These are phyloP conservation scores for Natrix natrix DNA, from an alignment of 2,797 vertebrate genomes.

Conservation along the genomic window DNA sequence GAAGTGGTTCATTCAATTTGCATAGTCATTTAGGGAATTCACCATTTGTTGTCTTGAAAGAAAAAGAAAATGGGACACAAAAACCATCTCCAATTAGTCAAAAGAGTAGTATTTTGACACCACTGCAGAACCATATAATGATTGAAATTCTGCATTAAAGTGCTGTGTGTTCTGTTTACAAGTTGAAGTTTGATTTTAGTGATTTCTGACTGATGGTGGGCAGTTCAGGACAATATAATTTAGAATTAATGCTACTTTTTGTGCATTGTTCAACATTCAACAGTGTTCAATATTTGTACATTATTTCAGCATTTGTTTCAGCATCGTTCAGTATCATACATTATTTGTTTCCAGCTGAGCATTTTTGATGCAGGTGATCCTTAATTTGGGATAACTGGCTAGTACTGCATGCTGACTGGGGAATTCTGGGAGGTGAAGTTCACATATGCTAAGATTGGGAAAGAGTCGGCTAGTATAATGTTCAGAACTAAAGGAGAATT, in stretches of 20 bases:
- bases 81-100: slow-evolving; percentile 26
- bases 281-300: neutral
- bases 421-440: too few relatives aligned
- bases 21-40: slow-evolving; percentile 13
- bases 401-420: too few relatives aligned
- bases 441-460: too few relatives aligned
- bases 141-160: slow-evolving; percentile 8
- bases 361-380: neutral
- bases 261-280: neutral
- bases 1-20: slow-evolving; percentile 14
- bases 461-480: too few relatives aligned
- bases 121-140: neutral
- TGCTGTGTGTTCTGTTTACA: neutral
- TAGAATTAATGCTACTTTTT: neutral
- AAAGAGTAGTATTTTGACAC: slow-evolving; percentile 11
- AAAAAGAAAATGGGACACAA: slow-evolving; percentile 24
- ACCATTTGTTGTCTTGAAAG: slow-evolving; percentile 16
- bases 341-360: neutral
- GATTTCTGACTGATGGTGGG: neutral
- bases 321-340: neutral
- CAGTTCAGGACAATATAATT: neutral
- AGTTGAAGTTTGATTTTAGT: neutral
- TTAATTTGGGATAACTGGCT: neutral
- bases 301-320: neutral
- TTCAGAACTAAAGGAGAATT: too few relatives aligned